Evolutionary conservation across 2,113 vertebrate genomes (phyloP).

Genomic region (Tinamus guttatus): DNA sequence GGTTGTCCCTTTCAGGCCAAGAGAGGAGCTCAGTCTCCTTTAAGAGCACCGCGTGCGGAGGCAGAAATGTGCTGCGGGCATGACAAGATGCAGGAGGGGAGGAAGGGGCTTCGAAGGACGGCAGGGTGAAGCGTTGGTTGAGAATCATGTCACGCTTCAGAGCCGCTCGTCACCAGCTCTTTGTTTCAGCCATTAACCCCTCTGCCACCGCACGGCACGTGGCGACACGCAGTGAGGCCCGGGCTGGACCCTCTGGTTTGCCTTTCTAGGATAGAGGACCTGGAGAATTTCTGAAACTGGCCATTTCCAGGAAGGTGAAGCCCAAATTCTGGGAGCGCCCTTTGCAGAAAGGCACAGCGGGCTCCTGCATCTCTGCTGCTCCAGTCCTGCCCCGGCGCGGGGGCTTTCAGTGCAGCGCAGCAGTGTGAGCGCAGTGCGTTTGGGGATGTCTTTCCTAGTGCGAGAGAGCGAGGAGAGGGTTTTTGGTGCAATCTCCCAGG

Average conservation of each 20-base stretch:
- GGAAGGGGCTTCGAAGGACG: not conserved
- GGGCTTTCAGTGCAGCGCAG: not conserved
- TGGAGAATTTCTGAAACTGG: not conserved
- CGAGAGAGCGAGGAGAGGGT: not conserved
- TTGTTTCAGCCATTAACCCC: not conserved
- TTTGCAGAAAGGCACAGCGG: not conserved
- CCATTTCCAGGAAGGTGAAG: too few species aligned
- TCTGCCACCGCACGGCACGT: not conserved
- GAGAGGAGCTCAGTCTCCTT: not conserved
- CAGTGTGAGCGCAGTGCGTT: not conserved
- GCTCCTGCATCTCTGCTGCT: not conserved
- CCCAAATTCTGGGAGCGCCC: not conserved
- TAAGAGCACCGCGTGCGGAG: fast-evolving
- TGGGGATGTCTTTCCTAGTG: not conserved
- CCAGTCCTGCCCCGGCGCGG: not conserved
- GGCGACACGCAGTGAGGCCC: fast-evolving
- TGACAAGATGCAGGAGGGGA: not conserved
- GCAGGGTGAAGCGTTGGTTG: not conserved
- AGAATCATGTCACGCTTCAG: not conserved
- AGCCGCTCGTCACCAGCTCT: fast-evolving
- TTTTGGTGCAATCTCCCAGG: not conserved
- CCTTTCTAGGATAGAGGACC: not conserved
- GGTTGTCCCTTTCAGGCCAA: fast-evolving
- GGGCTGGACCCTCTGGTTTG: not conserved
- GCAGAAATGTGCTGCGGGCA: not conserved